Percentiles rank a stretch among this genome's conserved stretches.
Conservation (phyloP, 2,113 vertebrate species). For the Dipodomys spectabilis region DNA sequence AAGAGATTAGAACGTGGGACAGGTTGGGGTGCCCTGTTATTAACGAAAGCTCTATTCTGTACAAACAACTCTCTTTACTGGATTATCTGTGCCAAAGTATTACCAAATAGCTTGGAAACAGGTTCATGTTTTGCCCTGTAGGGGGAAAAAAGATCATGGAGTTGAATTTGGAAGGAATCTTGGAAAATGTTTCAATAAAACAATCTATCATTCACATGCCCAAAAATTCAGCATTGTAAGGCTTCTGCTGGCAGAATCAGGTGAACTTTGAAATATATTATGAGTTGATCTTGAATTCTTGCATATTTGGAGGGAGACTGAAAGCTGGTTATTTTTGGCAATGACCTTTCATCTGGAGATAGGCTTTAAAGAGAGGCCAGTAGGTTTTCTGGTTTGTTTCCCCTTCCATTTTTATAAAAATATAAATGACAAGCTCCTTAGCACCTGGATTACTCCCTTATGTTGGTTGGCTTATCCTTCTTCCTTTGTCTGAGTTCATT, state of each 20-base stretch:
- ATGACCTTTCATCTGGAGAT: conserved; percentile 53
- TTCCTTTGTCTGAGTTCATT: not conserved
- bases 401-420: conserved; percentile 14
- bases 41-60: conserved; percentile 19
- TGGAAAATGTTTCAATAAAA: conserved; percentile 76
- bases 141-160: conserved; percentile 55
- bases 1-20: conserved; percentile 41
- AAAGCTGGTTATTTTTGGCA: conserved; percentile 56
- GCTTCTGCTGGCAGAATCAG: conserved; percentile 52
- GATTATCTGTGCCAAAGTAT: conserved; percentile 73
- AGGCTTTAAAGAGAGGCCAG: not conserved
- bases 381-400: conserved; percentile 23
- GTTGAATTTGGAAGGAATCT: conserved; percentile 74
- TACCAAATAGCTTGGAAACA: conserved; percentile 68
- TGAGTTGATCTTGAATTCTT: conserved; percentile 58
- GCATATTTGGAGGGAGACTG: not conserved
- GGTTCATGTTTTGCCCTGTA: conserved; percentile 75
- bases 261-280: conserved; percentile 49
- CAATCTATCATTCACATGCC: conserved; percentile 62
- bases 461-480: not conserved
- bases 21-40: not conserved
- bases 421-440: not conserved
- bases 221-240: conserved; percentile 42
- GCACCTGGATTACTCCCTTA: not conserved
- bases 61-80: conserved; percentile 56